Evolutionary conservation across 64 coral and sea anemone species (phyloP).

Genomic region (Hydrozoanthus tunicans): DNA sequence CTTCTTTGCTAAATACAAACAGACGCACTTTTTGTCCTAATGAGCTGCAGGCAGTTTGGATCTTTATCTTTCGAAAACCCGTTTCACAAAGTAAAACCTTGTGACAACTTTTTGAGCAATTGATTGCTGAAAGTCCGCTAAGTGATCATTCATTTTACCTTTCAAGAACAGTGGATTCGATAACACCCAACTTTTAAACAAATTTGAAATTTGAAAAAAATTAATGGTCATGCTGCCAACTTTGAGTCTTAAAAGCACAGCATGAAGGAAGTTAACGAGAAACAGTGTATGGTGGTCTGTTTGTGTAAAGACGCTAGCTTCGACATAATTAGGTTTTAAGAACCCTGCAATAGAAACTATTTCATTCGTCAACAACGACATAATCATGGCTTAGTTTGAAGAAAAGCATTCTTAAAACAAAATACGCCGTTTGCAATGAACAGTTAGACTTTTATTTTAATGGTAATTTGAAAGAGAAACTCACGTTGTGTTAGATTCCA

Average conservation of each 20-base stretch:
- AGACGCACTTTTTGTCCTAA: not conserved
- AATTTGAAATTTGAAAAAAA: too few species aligned
- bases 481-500: not conserved
- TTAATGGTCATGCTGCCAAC: too few species aligned
- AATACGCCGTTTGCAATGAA: not conserved
- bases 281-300: constrained; percentile 26
- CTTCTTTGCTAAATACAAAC: constrained; percentile 20
- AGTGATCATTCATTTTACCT: too few species aligned
- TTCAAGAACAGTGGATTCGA: too few species aligned
- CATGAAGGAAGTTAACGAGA: not conserved
- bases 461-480: constrained; percentile 27
- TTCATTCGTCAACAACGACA: not conserved
- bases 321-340: constrained; percentile 27
- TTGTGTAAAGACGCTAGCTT: not conserved
- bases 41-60: constrained; percentile 1
- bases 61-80: too few species aligned
- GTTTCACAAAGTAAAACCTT: too few species aligned
- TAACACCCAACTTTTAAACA: too few species aligned
- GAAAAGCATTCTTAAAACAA: not conserved
- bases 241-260: too few species aligned
- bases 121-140: too few species aligned
- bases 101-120: too few species aligned
- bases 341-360: not conserved
- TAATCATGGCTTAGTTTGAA: not conserved
- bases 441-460: constrained; percentile 23